Conservation (phyloP, 2,797 vertebrate genomes). For the Neosilurus mollespiculum region DNA sequence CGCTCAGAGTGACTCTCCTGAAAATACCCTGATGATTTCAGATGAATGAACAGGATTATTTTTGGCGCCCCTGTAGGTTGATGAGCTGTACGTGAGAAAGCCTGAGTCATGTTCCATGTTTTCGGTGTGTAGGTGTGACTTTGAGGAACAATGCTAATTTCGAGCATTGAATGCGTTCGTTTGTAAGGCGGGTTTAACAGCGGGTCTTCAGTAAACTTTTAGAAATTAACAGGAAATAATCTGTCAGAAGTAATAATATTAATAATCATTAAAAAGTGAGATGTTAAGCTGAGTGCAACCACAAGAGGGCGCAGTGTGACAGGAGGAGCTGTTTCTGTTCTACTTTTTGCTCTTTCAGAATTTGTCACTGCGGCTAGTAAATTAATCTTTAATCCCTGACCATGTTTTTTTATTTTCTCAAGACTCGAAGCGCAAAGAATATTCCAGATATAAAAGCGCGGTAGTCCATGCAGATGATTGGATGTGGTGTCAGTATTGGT, state of each 20-base stretch:
- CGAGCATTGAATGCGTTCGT: too few relatives aligned
- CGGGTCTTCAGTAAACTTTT: background rate
- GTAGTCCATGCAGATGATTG: background rate
- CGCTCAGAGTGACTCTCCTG: background rate
- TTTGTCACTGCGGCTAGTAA: background rate
- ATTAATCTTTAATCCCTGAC: too few relatives aligned
- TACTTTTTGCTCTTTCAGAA: background rate
- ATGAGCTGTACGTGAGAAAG: background rate
- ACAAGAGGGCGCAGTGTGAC: constrained; percentile 24
- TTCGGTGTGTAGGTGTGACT: background rate
- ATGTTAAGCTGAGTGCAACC: background rate
- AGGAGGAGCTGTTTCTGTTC: background rate
- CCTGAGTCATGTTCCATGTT: background rate
- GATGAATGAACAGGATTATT: background rate
- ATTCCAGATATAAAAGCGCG: background rate
- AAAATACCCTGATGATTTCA: background rate
- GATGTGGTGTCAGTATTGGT: background rate
- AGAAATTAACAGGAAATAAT: constrained; percentile 2
- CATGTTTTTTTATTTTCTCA: too few relatives aligned
- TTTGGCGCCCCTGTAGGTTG: background rate
- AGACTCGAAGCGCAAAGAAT: too few relatives aligned
- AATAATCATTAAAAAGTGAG: too few relatives aligned
- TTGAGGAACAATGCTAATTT: background rate
- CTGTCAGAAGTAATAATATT: background rate
- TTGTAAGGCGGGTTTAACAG: background rate